phyloP scores from a whole-genome alignment of 2,888 invertebrate genomes.

The Aphidius colemani region DNA sequence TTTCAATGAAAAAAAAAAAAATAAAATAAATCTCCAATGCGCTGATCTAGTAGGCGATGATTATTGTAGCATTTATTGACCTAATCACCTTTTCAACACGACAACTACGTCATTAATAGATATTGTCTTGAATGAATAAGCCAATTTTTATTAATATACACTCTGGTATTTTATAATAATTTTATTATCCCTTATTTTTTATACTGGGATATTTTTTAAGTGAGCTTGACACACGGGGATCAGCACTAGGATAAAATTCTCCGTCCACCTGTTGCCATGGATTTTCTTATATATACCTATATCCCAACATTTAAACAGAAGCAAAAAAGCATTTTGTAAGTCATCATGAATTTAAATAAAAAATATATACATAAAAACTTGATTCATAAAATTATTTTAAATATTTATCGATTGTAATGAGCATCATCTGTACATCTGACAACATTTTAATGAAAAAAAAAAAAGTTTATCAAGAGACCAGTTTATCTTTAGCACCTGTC shows the following conservation, averaged over 20 bases:
- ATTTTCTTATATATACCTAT: constrained; percentile 42
- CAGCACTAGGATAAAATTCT: constrained; percentile 56
- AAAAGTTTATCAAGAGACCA: neutral
- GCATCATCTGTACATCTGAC: no score
- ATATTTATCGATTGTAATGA: no score
- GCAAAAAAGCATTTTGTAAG: constrained; percentile 23
- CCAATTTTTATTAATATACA: neutral
- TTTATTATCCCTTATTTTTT: neutral
- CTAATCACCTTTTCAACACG: no score
- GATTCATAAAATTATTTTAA: neutral
- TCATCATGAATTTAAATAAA: constrained; percentile 10
- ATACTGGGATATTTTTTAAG: neutral
- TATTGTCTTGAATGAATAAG: no score
- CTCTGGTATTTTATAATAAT: neutral
- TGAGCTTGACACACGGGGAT: constrained; percentile 55
- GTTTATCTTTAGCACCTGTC: constrained; percentile 25
- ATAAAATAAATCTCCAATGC: no score
- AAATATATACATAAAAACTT: constrained; percentile 25
- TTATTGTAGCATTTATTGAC: no score
- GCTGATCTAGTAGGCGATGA: no score
- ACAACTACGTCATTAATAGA: no score
- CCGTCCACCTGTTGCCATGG: constrained; percentile 59
- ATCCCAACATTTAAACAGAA: constrained; percentile 18
- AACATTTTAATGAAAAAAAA: no score
- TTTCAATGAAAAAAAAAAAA: no score